These are phyloP conservation scores for Drosophila pseudoananassae DNA, from an alignment of 1,140 invertebrate genomes.

Conservation along the genomic window DNA sequence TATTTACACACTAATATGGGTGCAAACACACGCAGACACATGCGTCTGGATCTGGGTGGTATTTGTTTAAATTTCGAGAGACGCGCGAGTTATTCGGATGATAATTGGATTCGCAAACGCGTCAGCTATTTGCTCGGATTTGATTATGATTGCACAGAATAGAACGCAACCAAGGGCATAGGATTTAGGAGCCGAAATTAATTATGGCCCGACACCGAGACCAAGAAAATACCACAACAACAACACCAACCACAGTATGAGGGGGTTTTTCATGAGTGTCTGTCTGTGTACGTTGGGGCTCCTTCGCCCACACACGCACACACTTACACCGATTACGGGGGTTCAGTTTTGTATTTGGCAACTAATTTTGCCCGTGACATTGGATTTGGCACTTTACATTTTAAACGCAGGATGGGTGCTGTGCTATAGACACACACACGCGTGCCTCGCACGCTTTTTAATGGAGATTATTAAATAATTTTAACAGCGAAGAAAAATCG, in stretches of 20 bases:
- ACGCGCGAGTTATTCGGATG: conserved; percentile 58
- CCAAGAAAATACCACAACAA: conserved; percentile 16
- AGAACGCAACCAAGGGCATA: conserved; percentile 49
- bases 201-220: conserved; percentile 17
- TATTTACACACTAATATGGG: conserved; percentile 55
- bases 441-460: conserved; percentile 49
- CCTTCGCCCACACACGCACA: conserved; percentile 58
- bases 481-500: conserved; percentile 64
- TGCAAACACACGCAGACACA: conserved; percentile 11
- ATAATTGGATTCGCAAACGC: conserved; percentile 67
- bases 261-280: conserved; percentile 6
- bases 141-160: conserved; percentile 32
- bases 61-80: conserved; percentile 7
- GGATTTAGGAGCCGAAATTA: conserved; percentile 49
- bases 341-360: conserved; percentile 44
- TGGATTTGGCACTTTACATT: conserved; percentile 53
- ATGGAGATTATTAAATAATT: conserved; percentile 37
- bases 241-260: conserved; percentile 21
- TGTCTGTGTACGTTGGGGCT: conserved; percentile 35
- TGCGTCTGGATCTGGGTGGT: conserved; percentile 3
- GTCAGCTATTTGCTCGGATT: conserved; percentile 44
- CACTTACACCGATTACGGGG: conserved; percentile 29
- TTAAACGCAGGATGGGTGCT: conserved; percentile 36
- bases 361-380: conserved; percentile 18
- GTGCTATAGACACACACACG: conserved; percentile 40